Percentiles rank a stretch among this genome's conserved stretches.
These are phyloP conservation scores for Neoseiulus cucumeris DNA, from an alignment of 1,140 invertebrate species.

Conservation along the genomic window DNA sequence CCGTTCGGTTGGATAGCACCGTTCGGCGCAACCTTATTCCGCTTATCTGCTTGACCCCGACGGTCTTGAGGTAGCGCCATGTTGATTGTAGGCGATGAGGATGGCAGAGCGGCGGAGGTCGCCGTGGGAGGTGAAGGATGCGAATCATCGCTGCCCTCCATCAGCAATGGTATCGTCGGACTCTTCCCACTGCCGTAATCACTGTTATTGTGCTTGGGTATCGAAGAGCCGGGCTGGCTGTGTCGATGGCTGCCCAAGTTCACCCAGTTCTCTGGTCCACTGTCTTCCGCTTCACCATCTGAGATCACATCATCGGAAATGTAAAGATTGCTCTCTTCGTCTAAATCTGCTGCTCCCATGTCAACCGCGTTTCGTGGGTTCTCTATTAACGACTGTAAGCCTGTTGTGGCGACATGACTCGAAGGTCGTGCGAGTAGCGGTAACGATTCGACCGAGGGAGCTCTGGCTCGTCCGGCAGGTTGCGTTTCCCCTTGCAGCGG, in stretches of 20 bases:
- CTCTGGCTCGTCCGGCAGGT: not conserved
- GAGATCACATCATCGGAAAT: conserved; percentile 9
- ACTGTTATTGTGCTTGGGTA: conserved; percentile 4
- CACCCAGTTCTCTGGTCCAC: not conserved
- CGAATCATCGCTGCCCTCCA: not conserved
- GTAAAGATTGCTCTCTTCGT: conserved; percentile 11
- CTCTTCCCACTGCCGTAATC: conserved; percentile 13
- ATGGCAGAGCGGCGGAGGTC: no score
- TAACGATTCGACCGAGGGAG: not conserved
- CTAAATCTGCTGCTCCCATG: not conserved
- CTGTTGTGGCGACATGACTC: not conserved
- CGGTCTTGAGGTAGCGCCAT: no score
- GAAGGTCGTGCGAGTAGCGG: not conserved
- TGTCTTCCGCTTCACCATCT: not conserved
- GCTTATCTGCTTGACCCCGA: no score
- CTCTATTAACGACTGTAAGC: not conserved
- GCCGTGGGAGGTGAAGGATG: no score
- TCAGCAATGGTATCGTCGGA: conserved; percentile 2
- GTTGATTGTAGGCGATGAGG: no score
- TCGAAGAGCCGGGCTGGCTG: not conserved
- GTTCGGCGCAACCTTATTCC: no score
- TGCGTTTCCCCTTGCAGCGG: not conserved
- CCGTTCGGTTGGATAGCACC: no score
- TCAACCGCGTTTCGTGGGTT: not conserved
- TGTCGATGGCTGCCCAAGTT: not conserved